These are phyloP conservation scores for Saturnia japonica DNA, from an alignment of 2,888 invertebrate genomes.

Conservation along the genomic window DNA sequence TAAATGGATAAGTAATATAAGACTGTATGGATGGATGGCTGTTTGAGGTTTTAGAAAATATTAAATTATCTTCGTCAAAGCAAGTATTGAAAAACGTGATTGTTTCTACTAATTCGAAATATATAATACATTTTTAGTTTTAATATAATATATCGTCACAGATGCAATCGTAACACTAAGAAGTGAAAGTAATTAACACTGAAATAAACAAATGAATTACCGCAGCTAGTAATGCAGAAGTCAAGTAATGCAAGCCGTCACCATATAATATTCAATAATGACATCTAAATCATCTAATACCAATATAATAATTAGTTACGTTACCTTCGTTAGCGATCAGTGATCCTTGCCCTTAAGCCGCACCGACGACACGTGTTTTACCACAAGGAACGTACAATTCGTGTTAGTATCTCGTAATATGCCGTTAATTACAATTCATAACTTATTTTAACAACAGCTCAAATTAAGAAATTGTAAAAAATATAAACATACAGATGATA, in stretches of 20 bases:
- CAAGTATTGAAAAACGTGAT: background rate
- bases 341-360: conserved; percentile 69
- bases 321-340: conserved; percentile 81
- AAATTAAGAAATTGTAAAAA: background rate
- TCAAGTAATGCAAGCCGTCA: background rate
- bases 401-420: conserved; percentile 50
- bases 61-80: background rate
- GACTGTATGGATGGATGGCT: no score
- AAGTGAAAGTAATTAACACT: background rate
- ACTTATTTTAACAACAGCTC: background rate
- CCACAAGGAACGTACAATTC: conserved; percentile 65
- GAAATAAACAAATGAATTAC: background rate
- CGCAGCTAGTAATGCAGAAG: background rate
- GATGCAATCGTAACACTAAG: background rate
- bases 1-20: background rate
- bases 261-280: background rate
- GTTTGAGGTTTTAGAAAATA: no score
- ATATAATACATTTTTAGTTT: background rate
- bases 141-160: background rate
- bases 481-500: background rate
- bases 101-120: no score
- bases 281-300: conserved; percentile 2
- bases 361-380: conserved; percentile 51
- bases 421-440: conserved; percentile 12
- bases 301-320: conserved; percentile 18